Percentiles rank a stretch among this genome's conserved stretches.
phyloP scores from a whole-genome alignment of 2,888 invertebrate species.

The Apotomis capreana region DNA sequence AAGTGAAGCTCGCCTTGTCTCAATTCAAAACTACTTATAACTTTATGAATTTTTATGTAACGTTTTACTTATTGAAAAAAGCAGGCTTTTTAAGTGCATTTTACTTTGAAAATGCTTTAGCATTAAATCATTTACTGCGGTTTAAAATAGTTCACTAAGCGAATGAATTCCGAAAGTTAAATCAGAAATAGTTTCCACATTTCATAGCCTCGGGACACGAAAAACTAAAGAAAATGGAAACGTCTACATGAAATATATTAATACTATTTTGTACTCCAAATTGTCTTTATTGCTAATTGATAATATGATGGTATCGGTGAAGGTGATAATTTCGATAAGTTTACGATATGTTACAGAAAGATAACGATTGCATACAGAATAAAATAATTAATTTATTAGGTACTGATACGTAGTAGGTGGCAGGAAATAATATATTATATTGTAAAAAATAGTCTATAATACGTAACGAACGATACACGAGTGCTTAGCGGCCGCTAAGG shows the following conservation, averaged over 20 bases:
- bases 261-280: background rate
- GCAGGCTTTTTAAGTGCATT: background rate
- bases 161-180: slow-evolving; percentile 7
- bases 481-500: too few relatives aligned
- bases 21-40: too few relatives aligned
- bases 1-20: too few relatives aligned
- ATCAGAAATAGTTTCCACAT: slow-evolving; percentile 33
- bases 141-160: slow-evolving; percentile 37
- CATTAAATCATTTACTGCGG: slow-evolving; percentile 12
- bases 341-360: too few relatives aligned
- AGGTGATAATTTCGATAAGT: too few relatives aligned
- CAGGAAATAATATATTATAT: background rate
- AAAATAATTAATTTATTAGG: too few relatives aligned
- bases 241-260: background rate
- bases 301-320: too few relatives aligned
- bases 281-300: background rate
- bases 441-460: background rate
- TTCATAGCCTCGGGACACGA: slow-evolving; percentile 39
- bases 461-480: too few relatives aligned
- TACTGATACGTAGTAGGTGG: too few relatives aligned
- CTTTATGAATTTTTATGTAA: too few relatives aligned
- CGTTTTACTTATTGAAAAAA: background rate
- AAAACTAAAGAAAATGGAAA: slow-evolving; percentile 5
- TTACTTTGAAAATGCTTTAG: slow-evolving; percentile 3
- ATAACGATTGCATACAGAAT: too few relatives aligned